These are phyloP conservation scores for Drosophila insularis DNA, from an alignment of 1,140 invertebrate genomes.

Conservation along the genomic window DNA sequence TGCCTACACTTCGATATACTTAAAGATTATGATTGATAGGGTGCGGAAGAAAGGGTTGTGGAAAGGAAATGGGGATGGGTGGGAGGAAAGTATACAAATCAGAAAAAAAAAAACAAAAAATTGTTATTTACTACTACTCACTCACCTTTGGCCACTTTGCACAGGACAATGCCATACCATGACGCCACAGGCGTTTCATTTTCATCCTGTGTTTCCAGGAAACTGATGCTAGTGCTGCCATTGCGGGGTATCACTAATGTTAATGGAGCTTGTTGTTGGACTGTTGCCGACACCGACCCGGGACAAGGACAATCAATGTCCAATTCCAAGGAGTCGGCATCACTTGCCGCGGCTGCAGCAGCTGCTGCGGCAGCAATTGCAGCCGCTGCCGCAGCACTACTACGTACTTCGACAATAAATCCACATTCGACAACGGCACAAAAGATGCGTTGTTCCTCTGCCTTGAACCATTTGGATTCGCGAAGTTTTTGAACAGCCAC, in stretches of 20 bases:
- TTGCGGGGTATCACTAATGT: conserved; percentile 65
- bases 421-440: conserved; percentile 87
- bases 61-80: not conserved
- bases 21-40: conserved; percentile 13
- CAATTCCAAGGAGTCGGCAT: conserved; percentile 58
- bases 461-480: conserved; percentile 87
- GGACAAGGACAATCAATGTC: conserved; percentile 65
- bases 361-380: conserved; percentile 54
- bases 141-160: conserved; percentile 87
- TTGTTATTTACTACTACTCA: conserved; percentile 40
- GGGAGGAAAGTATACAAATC: not conserved
- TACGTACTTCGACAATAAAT: conserved; percentile 86
- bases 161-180: conserved; percentile 85
- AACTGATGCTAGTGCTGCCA: conserved; percentile 66
- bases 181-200: conserved; percentile 76
- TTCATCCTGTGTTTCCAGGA: conserved; percentile 74
- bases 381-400: conserved; percentile 70
- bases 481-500: conserved; percentile 87
- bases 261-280: conserved; percentile 36
- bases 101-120: too few species aligned
- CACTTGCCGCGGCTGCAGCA: conserved; percentile 48
- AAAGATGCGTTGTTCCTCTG: conserved; percentile 86
- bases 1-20: not conserved
- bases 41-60: not conserved
- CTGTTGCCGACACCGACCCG: conserved; percentile 23